phyloP scores from a whole-genome alignment of 2,797 vertebrate genomes.

The Mareca strepera region DNA sequence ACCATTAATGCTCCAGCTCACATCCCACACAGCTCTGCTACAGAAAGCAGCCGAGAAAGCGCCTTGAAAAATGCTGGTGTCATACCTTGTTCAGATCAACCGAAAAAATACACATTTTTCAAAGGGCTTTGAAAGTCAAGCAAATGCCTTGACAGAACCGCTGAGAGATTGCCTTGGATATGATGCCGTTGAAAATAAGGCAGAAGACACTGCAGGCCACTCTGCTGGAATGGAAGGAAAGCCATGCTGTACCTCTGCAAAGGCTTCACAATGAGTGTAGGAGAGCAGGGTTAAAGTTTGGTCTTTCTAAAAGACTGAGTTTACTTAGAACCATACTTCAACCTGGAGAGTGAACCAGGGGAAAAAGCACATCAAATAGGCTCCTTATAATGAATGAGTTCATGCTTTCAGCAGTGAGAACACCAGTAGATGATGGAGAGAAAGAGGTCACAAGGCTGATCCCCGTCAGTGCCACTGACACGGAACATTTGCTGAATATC shows the following conservation, averaged over 20 bases:
- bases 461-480: not conserved
- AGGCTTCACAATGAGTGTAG: not conserved
- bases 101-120: not conserved
- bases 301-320: not conserved
- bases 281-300: not conserved
- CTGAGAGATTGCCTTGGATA: not conserved
- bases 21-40: not conserved
- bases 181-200: not conserved
- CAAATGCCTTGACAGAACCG: not conserved
- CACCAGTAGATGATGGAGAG: not conserved
- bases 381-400: not conserved
- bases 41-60: not conserved
- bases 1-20: not conserved
- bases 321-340: not conserved
- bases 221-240: not conserved
- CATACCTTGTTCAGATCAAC: not conserved
- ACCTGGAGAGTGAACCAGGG: not conserved
- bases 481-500: not conserved
- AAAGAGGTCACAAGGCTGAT: not conserved
- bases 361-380: not conserved
- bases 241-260: not conserved
- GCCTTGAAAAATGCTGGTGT: not conserved
- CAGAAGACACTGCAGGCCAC: not conserved
- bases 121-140: not conserved
- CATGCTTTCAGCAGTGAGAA: not conserved